Percentiles rank a stretch among this genome's conserved stretches.
Evolutionary conservation across 2,113 vertebrate species (phyloP).

Genomic region (Calidris pugnax): DNA sequence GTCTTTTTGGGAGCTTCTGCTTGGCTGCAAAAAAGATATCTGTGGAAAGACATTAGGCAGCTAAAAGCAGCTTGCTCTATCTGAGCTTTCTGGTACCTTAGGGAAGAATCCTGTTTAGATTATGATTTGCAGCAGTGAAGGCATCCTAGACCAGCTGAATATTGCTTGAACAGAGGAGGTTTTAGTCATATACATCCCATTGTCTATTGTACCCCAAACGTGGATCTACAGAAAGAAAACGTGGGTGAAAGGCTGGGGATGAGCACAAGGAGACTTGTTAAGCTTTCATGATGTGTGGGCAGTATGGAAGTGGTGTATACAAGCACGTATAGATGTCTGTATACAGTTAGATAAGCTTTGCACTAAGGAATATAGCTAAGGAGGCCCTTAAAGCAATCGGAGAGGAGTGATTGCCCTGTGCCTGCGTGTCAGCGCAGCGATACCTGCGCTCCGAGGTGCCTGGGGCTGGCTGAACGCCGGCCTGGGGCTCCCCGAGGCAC

Average conservation of each 20-base stretch:
- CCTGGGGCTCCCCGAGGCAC: background rate
- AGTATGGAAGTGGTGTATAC: background rate
- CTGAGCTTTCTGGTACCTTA: background rate
- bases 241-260: background rate
- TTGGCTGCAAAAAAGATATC: background rate
- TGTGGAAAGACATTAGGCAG: background rate
- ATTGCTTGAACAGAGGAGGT: background rate
- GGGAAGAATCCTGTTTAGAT: background rate
- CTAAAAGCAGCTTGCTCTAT: background rate
- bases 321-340: fast-evolving
- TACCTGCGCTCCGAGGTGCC: background rate
- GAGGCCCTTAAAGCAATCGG: background rate
- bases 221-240: background rate
- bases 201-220: background rate
- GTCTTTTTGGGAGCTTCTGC: background rate
- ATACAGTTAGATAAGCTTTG: background rate
- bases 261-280: background rate
- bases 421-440: background rate
- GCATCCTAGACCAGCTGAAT: background rate
- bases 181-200: background rate
- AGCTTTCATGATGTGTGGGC: background rate
- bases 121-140: background rate
- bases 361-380: background rate
- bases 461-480: background rate
- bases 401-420: background rate